These are phyloP conservation scores for Henricia sp. DNA, from an alignment of 53 echinoderm and acorn worm genomes.

Conservation along the genomic window DNA sequence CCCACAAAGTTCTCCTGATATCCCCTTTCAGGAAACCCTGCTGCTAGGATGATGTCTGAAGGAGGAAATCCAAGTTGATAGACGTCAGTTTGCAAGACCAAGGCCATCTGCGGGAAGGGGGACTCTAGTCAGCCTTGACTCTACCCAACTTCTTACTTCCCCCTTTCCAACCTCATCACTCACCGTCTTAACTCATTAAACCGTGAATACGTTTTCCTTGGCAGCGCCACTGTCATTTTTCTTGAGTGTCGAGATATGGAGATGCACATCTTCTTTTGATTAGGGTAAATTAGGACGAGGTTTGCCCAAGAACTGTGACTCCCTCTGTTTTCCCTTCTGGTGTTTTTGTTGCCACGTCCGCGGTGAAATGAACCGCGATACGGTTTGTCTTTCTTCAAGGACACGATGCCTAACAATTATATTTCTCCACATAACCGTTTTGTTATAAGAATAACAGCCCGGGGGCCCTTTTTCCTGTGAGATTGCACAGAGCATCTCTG, in stretches of 20 bases:
- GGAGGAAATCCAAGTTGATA: constrained; percentile 36
- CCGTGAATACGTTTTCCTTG: constrained; percentile 12
- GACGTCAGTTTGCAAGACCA: constrained; percentile 51
- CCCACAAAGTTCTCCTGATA: constrained; percentile 40
- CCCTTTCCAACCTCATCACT: background rate
- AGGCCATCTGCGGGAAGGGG: constrained; percentile 17
- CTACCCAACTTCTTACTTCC: constrained; percentile 12
- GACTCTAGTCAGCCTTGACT: constrained; percentile 24
- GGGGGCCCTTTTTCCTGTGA: background rate
- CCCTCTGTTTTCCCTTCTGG: background rate
- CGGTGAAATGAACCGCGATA: background rate
- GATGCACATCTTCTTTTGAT: constrained; percentile 21
- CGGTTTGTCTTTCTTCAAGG: background rate
- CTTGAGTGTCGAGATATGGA: constrained; percentile 42
- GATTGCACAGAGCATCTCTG: background rate
- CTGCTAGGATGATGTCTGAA: constrained; percentile 56
- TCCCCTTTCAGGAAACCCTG: constrained; percentile 48
- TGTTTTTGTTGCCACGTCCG: background rate
- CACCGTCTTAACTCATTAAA: constrained; percentile 26
- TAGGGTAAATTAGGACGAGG: constrained; percentile 6
- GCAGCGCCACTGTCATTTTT: constrained; percentile 46
- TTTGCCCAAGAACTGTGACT: background rate
- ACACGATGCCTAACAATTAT: background rate
- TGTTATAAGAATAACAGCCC: constrained; percentile 29
- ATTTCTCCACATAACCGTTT: background rate